Percentiles rank a stretch among this genome's conserved stretches.
phyloP scores from a whole-genome alignment of 1,140 invertebrate genomes.

The Drosophila prosaltans region DNA sequence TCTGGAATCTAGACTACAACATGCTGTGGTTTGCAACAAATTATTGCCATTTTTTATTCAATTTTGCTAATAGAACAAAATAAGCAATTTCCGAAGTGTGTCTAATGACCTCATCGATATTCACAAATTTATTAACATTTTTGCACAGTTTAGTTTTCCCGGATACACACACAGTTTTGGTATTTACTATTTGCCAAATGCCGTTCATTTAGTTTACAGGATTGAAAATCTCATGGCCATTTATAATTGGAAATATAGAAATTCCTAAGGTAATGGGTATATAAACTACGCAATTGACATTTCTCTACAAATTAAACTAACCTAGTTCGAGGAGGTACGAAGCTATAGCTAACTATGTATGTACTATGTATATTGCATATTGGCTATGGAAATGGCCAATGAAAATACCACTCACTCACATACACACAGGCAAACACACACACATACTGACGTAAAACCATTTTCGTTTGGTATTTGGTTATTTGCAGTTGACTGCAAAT shows the following conservation, averaged over 20 bases:
- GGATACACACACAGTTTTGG: neutral
- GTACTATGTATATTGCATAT: neutral
- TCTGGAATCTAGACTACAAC: too few relatives aligned
- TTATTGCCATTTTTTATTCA: too few relatives aligned
- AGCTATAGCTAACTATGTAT: slow-evolving; percentile 4
- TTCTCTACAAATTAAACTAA: slow-evolving; percentile 52
- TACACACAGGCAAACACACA: slow-evolving; percentile 1
- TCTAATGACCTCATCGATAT: too few relatives aligned
- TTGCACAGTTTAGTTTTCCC: too few relatives aligned
- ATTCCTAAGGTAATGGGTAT: neutral
- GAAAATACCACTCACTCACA: slow-evolving; percentile 23
- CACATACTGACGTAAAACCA: neutral
- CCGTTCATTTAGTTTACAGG: neutral
- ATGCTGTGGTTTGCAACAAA: too few relatives aligned
- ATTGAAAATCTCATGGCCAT: neutral
- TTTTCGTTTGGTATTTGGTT: slow-evolving; percentile 29
- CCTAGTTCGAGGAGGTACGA: neutral
- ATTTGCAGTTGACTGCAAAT: slow-evolving; percentile 45
- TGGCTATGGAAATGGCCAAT: slow-evolving; percentile 24
- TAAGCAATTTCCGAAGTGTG: too few relatives aligned
- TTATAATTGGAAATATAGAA: slow-evolving; percentile 15
- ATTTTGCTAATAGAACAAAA: too few relatives aligned
- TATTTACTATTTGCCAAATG: neutral
- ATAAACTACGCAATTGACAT: slow-evolving; percentile 22
- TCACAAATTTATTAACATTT: too few relatives aligned